A percentile compares a stretch with the other conserved stretches of the same genome.
Evolutionary conservation across 2,113 vertebrate genomes (phyloP).

Genomic region (Pelecanoides urinatrix): DNA sequence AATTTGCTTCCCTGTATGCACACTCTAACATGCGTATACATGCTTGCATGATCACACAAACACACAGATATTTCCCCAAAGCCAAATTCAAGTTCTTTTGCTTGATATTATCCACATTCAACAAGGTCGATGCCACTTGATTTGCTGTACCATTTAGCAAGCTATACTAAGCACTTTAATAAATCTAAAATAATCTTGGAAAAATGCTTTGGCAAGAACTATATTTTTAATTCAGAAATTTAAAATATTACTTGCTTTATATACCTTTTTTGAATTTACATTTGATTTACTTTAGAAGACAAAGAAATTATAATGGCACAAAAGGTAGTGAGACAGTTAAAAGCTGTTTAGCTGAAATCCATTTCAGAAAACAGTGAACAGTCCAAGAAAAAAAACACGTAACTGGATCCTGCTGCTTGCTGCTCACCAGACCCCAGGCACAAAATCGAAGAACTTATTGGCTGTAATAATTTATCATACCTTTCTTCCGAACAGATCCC

Average conservation of each 20-base stretch:
- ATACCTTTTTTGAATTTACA: not conserved
- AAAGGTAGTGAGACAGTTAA: not conserved
- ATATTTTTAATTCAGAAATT: not conserved
- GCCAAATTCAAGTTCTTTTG: not conserved
- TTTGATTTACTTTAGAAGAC: not conserved
- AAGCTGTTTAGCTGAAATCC: slow-evolving; percentile 1
- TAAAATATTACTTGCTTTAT: not conserved
- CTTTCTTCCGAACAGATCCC: slow-evolving; percentile 36
- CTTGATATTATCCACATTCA: not conserved
- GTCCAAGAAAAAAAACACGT: slow-evolving; percentile 53
- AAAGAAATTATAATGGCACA: not conserved
- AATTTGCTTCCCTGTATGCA: slow-evolving; percentile 1
- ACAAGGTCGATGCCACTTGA: not conserved
- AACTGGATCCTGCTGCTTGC: slow-evolving; percentile 50
- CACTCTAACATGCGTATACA: rapidly evolving
- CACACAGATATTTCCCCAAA: not conserved
- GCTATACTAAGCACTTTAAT: not conserved
- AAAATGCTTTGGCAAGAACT: not conserved
- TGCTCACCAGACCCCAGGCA: slow-evolving; percentile 54
- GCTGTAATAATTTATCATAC: slow-evolving; percentile 61
- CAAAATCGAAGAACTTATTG: slow-evolving; percentile 49
- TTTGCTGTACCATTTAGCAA: not conserved
- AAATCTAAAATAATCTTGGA: not conserved
- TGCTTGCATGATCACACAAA: not conserved
- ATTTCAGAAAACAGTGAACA: slow-evolving; percentile 49